phyloP scores from a whole-genome alignment of 2,888 invertebrate species.

The Keiferia lycopersicella region DNA sequence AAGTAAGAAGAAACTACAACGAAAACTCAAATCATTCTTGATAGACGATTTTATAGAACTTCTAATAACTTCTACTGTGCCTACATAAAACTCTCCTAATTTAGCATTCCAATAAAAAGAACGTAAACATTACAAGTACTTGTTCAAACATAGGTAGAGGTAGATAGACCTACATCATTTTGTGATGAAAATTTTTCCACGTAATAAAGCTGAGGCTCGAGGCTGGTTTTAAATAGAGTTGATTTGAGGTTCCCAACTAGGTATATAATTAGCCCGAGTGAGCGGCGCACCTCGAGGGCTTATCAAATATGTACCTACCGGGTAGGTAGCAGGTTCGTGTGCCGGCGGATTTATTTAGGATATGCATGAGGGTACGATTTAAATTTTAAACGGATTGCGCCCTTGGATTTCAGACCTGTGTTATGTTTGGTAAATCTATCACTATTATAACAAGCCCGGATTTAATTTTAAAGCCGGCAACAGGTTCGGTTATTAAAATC shows the following conservation, averaged over 20 bases:
- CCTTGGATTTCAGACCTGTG: slow-evolving; percentile 75
- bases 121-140: neutral
- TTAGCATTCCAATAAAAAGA: slow-evolving; percentile 20
- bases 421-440: slow-evolving; percentile 76
- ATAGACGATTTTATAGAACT: no score
- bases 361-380: slow-evolving; percentile 81
- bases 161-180: slow-evolving; percentile 14
- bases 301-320: slow-evolving; percentile 80
- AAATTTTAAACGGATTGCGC: slow-evolving; percentile 81
- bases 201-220: slow-evolving; percentile 36
- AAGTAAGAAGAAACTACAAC: no score
- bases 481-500: slow-evolving; percentile 66
- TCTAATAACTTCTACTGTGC: no score
- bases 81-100: neutral
- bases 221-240: slow-evolving; percentile 57
- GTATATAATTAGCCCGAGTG: slow-evolving; percentile 73
- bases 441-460: slow-evolving; percentile 44
- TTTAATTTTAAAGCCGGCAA: slow-evolving; percentile 62
- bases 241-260: slow-evolving; percentile 62
- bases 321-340: slow-evolving; percentile 56
- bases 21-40: no score
- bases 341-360: slow-evolving; percentile 79
- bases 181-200: slow-evolving; percentile 24
- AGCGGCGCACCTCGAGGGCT: slow-evolving; percentile 64
- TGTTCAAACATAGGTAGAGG: neutral